A percentile compares a stretch with the other conserved stretches of the same genome.
Conservation (phyloP, 2,888 invertebrate species). For the Drosophila mercatorum region DNA sequence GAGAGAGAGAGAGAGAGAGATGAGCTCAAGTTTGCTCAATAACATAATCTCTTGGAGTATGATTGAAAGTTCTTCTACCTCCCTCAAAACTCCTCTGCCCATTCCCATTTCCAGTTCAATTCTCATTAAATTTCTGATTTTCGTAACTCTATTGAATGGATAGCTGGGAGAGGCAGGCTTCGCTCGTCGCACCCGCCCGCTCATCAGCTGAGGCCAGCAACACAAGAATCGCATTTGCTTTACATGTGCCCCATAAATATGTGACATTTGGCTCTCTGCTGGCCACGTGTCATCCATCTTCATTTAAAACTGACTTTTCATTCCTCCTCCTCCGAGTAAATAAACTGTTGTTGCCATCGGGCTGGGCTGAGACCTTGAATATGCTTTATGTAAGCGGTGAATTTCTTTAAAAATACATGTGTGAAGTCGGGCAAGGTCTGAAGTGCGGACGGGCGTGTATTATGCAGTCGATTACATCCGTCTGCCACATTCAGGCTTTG, state of each 20-base stretch:
- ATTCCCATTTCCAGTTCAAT: not conserved
- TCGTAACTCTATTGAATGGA: not conserved
- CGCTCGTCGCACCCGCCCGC: not conserved
- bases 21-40: too few relatives aligned
- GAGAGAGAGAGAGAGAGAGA: not conserved
- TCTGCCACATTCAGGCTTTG: slow-evolving; percentile 3
- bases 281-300: slow-evolving; percentile 4
- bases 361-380: not conserved
- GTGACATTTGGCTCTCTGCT: not conserved
- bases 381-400: not conserved
- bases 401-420: not conserved
- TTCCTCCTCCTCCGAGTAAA: not conserved
- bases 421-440: not conserved
- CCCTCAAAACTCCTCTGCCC: too few relatives aligned
- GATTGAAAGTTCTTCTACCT: too few relatives aligned
- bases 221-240: slow-evolving; percentile 14
- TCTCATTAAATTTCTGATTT: not conserved
- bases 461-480: slow-evolving; percentile 8
- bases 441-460: not conserved
- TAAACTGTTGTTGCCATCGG: not conserved
- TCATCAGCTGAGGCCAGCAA: not conserved
- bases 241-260: not conserved
- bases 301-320: not conserved
- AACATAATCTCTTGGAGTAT: too few relatives aligned
- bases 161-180: too few relatives aligned